A percentile compares a stretch with the other conserved stretches of the same genome.
Evolutionary conservation across 2,888 invertebrate species (phyloP).

Genomic region (Sinhomidia bicolor): DNA sequence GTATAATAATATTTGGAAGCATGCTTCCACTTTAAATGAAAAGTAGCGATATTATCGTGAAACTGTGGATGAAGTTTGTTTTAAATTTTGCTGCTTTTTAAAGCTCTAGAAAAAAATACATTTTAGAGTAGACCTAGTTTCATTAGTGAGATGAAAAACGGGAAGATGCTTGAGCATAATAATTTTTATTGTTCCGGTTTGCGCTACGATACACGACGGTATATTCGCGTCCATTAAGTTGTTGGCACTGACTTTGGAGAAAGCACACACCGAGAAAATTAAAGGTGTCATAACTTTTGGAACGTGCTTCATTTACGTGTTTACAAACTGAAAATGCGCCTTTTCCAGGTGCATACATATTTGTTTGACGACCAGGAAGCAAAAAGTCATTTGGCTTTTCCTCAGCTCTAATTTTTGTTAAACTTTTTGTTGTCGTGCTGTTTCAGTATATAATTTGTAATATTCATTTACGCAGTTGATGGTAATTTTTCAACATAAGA

Average conservation of each 20-base stretch:
- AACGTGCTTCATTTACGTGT: neutral
- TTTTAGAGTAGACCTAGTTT: slow-evolving; percentile 9
- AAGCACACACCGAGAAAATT: neutral
- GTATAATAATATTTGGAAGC: neutral
- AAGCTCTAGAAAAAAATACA: neutral
- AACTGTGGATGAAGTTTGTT: neutral
- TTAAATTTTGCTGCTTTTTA: slow-evolving; percentile 1
- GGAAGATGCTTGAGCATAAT: neutral
- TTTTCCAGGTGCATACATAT: neutral
- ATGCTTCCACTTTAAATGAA: neutral
- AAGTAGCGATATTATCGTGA: neutral
- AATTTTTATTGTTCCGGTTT: neutral
- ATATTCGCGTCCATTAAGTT: neutral
- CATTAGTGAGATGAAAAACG: neutral
- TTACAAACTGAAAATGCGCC: neutral
- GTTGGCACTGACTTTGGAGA: slow-evolving; percentile 6
- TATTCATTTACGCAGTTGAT: too few relatives aligned
- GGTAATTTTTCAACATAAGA: neutral
- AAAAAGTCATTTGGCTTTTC: too few relatives aligned
- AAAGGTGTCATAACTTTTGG: neutral
- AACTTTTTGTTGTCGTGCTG: too few relatives aligned
- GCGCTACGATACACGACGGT: neutral
- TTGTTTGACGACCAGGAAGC: neutral
- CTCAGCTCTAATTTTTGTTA: too few relatives aligned
- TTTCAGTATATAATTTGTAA: too few relatives aligned